phyloP scores from a whole-genome alignment of 2,888 invertebrate species.

The Aporophyla lueneburgensis region DNA sequence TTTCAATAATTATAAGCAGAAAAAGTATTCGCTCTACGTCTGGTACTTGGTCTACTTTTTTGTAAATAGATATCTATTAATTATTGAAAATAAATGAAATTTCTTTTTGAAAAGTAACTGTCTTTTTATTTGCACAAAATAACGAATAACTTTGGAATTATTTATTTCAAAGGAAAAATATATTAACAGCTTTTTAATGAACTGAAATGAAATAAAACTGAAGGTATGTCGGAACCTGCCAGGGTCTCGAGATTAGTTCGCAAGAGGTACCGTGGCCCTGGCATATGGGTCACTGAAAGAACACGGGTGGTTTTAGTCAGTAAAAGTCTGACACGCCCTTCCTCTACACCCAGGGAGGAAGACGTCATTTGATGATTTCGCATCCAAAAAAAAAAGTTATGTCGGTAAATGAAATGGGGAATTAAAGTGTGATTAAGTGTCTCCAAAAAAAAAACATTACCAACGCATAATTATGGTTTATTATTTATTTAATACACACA shows the following conservation, averaged over 20 bases:
- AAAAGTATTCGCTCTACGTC: slow-evolving; percentile 59
- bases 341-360: no score
- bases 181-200: background rate
- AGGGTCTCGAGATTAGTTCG: no score
- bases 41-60: slow-evolving; percentile 68
- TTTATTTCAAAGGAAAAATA: background rate
- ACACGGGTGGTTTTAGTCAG: no score
- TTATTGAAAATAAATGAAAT: slow-evolving; percentile 53
- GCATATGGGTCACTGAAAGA: no score
- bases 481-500: background rate
- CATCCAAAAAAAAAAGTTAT: background rate
- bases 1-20: slow-evolving; percentile 36
- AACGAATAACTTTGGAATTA: background rate
- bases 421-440: no score
- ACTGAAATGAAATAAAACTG: background rate
- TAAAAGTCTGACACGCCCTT: no score
- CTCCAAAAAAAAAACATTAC: no score
- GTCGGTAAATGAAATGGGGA: background rate
- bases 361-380: no score
- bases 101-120: background rate
- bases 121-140: background rate
- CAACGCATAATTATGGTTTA: no score
- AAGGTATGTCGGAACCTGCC: background rate
- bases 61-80: slow-evolving; percentile 65
- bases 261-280: no score